Conservation (phyloP, 2,888 invertebrate species). For the Eudasyphora cyanicolor region DNA sequence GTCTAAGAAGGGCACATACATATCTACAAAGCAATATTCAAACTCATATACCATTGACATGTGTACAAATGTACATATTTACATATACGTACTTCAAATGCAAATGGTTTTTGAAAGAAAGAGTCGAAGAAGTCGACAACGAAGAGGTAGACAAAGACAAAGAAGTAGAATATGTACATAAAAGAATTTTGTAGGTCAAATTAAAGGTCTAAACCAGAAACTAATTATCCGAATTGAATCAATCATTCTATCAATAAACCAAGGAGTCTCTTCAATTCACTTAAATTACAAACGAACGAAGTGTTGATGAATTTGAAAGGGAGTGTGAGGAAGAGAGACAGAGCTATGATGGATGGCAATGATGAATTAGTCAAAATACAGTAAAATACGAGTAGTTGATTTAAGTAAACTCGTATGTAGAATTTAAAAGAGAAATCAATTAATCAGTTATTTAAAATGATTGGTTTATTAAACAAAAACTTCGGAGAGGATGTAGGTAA, state of each 20-base stretch:
- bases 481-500: too few relatives aligned
- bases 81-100: neutral
- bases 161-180: neutral
- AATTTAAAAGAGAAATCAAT: neutral
- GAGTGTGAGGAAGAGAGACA: neutral
- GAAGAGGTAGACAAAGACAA: neutral
- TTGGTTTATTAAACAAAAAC: too few relatives aligned
- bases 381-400: neutral
- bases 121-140: neutral
- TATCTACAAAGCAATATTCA: too few relatives aligned
- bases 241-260: constrained; percentile 20
- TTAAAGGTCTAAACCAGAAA: constrained; percentile 11
- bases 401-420: neutral
- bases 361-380: neutral
- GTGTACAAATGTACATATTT: neutral
- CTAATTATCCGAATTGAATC: neutral
- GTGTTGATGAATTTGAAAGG: neutral
- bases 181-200: constrained; percentile 41
- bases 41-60: neutral
- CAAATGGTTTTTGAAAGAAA: neutral
- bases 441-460: constrained; percentile 5
- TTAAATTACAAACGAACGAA: neutral
- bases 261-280: neutral
- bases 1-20: neutral
- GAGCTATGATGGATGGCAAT: neutral